Base-by-base conservation (phyloP, 2,797 vertebrate genomes). In the Phoebastria nigripes region DNA sequence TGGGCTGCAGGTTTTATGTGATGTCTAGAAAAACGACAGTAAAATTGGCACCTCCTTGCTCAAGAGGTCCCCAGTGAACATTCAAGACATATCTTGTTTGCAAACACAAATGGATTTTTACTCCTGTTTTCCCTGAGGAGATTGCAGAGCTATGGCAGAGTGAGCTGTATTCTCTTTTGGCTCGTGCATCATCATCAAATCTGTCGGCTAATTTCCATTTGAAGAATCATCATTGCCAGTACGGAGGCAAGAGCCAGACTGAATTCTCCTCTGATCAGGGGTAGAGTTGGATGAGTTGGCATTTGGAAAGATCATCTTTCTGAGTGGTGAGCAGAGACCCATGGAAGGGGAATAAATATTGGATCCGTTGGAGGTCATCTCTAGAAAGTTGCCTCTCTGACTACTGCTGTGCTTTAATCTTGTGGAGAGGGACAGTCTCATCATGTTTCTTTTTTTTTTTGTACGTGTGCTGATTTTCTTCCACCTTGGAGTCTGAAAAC, bases 101-200 rank as follows among this genome's bases (percentile, higher is more conserved):
- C 95, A 97, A 96, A 97, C 96, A 97, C 92, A 96, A 97, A 96
- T 95, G 91, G 94, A 97, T 97, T 97, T 97, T 97, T 96, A 95
- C 97, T 96, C 96, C 90, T 92, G 88, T 95, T 95, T 91, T 97
- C 94, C 95, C 96, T 26, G 84, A 96, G 95, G 94, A 96, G 81
- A 78, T 87, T 6, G 56, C 95, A 96, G 74, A 93, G 89, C 94
- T 90, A 91, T 96, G 95, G 93, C 96, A 96, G 82, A 94, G 89
- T 35, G 85, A 97, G 90, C 84, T 82, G 90, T 89, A 89, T 63
- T 96, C 95, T 96, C 89, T 91, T 96, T 94, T 96, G 93, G 93
- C 96, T 97, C 55, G 24, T 97, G 96, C 87, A 97, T 96, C 96
- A 97, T 97, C 96, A 97, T 97, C 96, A 96, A 96, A 97, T 96